Evolutionary conservation across 2,888 invertebrate genomes (phyloP), one percentile per base, ranked within the genome.

Genomic region (Mythimna impura): DNA sequence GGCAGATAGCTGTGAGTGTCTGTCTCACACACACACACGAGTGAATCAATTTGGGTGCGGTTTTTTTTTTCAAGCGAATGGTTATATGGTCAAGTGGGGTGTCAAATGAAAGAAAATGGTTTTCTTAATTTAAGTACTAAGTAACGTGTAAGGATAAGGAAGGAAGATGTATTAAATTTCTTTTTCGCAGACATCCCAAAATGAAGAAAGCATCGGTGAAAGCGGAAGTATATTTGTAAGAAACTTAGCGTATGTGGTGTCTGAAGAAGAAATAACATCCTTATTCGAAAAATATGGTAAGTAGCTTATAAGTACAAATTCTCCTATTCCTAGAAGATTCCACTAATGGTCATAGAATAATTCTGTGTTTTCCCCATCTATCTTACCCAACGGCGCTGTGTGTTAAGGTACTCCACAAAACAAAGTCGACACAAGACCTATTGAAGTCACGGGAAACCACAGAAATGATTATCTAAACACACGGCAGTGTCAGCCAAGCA

Each of bases 221-320:
- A 85, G 85, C 75, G 85, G 85, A n/a, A 82, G 85, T 36, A 85
- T 85, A 75, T 85, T 85, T 57, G 81, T 85, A 30, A 58, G 85
- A 14, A 85, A 85, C 66, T 71, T 85, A 73, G 65, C 85, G 9
- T 85, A 85, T 14, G 79, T 85, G 3, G 73, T 84, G 1, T 78
- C 85, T 10, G 85, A 85, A 22, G 85, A 78, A 69, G 85, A 85
- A 88, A 91, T 99, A 54, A 97, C 98, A 85, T 95, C 97, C 79
- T 89, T 98, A 0, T 99, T 99, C 95, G 97, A 98, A 89, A 97
- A 97, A 93, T 99, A 97, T 96, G 99, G 98, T 98, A 94, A 89
- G 91, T 86, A 73, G 22, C 50, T 5, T 25, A 50, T 1, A n/a
- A n/a, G n/a, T n/a, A 62, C 1, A 1, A 43, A 30, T 40, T 69